Conservation (phyloP, 2,113 vertebrate genomes). For the Thymallus thymallus region DNA sequence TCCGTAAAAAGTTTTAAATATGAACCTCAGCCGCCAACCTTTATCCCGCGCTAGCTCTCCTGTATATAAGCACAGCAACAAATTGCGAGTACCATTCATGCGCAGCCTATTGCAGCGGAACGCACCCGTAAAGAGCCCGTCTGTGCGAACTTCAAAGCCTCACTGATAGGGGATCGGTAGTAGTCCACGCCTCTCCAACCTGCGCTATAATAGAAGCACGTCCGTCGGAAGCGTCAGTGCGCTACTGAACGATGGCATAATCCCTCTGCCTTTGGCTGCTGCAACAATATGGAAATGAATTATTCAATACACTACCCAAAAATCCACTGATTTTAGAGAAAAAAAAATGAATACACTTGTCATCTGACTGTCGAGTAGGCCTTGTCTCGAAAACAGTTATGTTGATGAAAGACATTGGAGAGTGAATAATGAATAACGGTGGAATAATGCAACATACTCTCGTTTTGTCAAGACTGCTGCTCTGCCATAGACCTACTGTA, state of each 20-base stretch:
- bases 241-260: neutral
- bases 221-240: neutral
- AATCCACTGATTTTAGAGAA: neutral
- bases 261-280: neutral
- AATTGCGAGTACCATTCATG: conserved; percentile 24
- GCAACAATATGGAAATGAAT: neutral
- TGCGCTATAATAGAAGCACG: neutral
- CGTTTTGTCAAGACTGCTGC: too few species aligned
- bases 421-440: neutral
- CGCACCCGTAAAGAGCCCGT: neutral
- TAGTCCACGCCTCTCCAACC: conserved; percentile 10
- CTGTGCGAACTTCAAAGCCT: conserved; percentile 2
- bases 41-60: conserved; percentile 8
- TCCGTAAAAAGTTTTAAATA: conserved; percentile 28
- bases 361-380: neutral
- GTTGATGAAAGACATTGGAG: neutral
- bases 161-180: neutral
- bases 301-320: neutral
- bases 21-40: neutral
- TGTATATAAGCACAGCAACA: conserved; percentile 25
- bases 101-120: conserved; percentile 31
- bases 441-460: too few species aligned
- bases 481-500: neutral
- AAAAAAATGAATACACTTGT: neutral
- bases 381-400: neutral